These are phyloP conservation scores for Hipparchia sbordonii DNA, from an alignment of 2,888 invertebrate genomes.

Conservation along the genomic window DNA sequence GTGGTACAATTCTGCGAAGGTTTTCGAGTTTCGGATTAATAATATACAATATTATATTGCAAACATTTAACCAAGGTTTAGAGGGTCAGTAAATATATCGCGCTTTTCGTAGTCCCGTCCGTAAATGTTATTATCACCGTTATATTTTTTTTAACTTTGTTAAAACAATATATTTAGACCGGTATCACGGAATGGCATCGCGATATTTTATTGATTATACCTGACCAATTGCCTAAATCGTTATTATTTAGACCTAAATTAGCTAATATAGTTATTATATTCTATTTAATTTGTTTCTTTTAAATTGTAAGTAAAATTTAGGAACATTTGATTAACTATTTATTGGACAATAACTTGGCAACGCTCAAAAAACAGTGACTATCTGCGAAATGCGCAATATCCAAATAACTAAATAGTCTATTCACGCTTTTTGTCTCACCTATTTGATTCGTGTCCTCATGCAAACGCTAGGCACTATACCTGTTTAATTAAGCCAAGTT, in stretches of 20 bases:
- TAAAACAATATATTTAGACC: too few species aligned
- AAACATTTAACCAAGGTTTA: too few species aligned
- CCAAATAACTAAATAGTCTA: slow-evolving; percentile 8
- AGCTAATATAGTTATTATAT: not conserved
- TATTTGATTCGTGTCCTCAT: slow-evolving; percentile 4
- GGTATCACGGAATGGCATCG: too few species aligned
- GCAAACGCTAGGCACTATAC: not conserved
- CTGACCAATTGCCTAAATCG: not conserved
- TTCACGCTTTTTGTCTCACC: not conserved
- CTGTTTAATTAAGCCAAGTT: not conserved
- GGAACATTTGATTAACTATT: not conserved
- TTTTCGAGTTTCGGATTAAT: too few species aligned
- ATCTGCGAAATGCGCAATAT: not conserved
- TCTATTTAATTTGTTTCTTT: not conserved
- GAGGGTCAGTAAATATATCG: too few species aligned
- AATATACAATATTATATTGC: too few species aligned
- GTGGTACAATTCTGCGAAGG: too few species aligned
- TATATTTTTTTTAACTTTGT: too few species aligned
- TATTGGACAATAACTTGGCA: not conserved
- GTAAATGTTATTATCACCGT: too few species aligned
- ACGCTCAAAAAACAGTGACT: not conserved
- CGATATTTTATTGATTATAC: too few species aligned
- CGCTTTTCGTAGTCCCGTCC: too few species aligned
- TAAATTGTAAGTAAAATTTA: not conserved
- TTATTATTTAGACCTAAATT: not conserved